These are phyloP conservation scores for Ligdia adustata DNA, from an alignment of 2,888 invertebrate species.

Conservation along the genomic window DNA sequence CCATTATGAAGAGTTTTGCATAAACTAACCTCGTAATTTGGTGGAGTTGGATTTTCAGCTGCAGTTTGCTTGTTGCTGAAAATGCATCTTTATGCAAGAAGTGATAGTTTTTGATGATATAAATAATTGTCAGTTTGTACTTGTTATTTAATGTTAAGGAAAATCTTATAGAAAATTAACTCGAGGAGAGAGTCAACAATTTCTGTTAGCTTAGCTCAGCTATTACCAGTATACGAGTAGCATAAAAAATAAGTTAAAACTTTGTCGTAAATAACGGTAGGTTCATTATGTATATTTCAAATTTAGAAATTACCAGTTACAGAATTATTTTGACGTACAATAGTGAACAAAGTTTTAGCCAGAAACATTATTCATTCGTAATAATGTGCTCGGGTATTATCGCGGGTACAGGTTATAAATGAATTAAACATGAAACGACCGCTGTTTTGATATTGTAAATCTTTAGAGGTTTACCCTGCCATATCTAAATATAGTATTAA, in stretches of 20 bases:
- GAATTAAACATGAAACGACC: constrained; percentile 22
- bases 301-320: no score
- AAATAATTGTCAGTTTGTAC: neutral
- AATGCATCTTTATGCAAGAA: neutral
- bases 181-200: no score
- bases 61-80: neutral
- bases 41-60: neutral
- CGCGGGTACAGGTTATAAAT: constrained; percentile 5
- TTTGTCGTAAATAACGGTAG: no score
- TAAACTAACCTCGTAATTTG: constrained; percentile 3
- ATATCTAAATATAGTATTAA: no score
- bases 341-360: no score
- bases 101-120: neutral
- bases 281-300: no score
- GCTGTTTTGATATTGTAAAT: constrained; percentile 10
- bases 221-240: no score
- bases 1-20: constrained; percentile 20
- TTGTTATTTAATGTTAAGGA: constrained; percentile 1
- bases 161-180: no score
- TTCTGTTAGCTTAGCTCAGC: no score
- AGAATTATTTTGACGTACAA: no score
- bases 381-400: constrained; percentile 9
- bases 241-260: no score
- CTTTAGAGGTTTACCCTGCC: no score
- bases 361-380: constrained; percentile 1